Conservation (phyloP, 1,140 invertebrate species). For the Stenopsyche tienmushanensis region DNA sequence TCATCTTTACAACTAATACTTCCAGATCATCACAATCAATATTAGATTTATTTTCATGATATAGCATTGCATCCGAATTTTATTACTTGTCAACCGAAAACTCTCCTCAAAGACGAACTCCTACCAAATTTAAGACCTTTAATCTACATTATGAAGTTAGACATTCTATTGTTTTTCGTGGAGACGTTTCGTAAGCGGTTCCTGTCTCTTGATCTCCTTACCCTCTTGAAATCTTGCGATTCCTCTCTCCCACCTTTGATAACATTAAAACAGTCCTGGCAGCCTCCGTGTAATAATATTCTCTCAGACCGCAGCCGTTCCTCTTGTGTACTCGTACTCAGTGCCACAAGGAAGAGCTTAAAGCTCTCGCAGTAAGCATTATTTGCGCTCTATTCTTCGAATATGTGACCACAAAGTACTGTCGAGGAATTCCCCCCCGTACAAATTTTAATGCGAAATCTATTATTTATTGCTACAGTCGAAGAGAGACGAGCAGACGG, state of each 20-base stretch:
- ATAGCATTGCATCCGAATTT: too few species aligned
- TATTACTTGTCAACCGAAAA: too few species aligned
- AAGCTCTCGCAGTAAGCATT: conserved; percentile 26
- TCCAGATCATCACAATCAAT: too few species aligned
- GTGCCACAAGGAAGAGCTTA: conserved; percentile 24
- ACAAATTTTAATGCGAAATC: conserved; percentile 40
- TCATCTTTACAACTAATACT: too few species aligned
- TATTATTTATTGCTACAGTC: conserved; percentile 35
- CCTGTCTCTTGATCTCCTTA: conserved; percentile 14
- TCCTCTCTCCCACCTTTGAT: conserved; percentile 14
- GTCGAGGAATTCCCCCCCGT: conserved; percentile 30
- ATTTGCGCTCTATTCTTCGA: conserved; percentile 40
- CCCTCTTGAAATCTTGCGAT: neutral
- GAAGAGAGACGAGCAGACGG: neutral
- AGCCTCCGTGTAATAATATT: conserved; percentile 30
- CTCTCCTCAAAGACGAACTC: too few species aligned
- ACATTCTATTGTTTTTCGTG: conserved; percentile 8
- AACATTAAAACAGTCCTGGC: conserved; percentile 26
- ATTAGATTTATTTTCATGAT: too few species aligned
- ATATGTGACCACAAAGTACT: conserved; percentile 38
- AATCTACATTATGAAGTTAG: conserved; percentile 21
- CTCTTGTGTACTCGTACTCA: conserved; percentile 3
- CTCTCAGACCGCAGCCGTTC: conserved; percentile 25
- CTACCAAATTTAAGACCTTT: conserved; percentile 21
- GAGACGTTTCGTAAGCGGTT: conserved; percentile 10